Evolutionary conservation across 2,888 invertebrate genomes (phyloP).

Genomic region (Harpalus rubripes): DNA sequence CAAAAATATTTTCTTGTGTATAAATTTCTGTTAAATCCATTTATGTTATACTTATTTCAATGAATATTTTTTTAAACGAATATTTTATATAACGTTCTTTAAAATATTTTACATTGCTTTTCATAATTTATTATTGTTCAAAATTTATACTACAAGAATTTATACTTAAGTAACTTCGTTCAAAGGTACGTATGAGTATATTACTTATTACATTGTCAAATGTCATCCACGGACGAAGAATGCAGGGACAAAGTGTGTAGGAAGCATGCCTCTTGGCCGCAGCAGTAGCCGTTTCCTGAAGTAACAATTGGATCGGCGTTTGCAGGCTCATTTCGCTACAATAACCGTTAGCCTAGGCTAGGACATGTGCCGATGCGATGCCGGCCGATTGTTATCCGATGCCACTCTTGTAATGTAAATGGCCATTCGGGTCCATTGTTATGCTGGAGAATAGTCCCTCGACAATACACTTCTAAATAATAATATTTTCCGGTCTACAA

Average conservation of each 20-base stretch:
- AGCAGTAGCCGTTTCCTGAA: slow-evolving; percentile 22
- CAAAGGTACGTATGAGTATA: not conserved
- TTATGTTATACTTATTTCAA: too few species aligned
- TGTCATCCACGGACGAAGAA: not conserved
- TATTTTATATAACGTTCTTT: too few species aligned
- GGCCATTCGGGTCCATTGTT: slow-evolving; percentile 25
- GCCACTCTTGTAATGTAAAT: slow-evolving; percentile 48
- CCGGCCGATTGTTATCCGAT: slow-evolving; percentile 40
- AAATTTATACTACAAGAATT: too few species aligned
- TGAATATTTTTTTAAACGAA: too few species aligned
- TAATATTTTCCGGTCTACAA: slow-evolving; percentile 33
- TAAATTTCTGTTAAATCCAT: too few species aligned
- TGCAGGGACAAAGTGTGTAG: not conserved
- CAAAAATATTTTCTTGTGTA: too few species aligned
- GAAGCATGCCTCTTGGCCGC: not conserved
- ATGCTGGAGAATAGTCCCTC: slow-evolving; percentile 7
- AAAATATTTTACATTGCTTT: too few species aligned
- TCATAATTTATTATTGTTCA: too few species aligned
- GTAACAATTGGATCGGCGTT: slow-evolving; percentile 47
- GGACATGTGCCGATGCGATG: slow-evolving; percentile 16
- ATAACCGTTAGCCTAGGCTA: slow-evolving; percentile 47
- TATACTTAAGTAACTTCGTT: too few species aligned
- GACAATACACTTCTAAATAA: slow-evolving; percentile 32
- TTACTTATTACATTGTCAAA: not conserved
- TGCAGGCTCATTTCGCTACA: slow-evolving; percentile 32